These are phyloP conservation scores for Corella eumyota DNA, from an alignment of 23 tunicate species.

Conservation along the genomic window DNA sequence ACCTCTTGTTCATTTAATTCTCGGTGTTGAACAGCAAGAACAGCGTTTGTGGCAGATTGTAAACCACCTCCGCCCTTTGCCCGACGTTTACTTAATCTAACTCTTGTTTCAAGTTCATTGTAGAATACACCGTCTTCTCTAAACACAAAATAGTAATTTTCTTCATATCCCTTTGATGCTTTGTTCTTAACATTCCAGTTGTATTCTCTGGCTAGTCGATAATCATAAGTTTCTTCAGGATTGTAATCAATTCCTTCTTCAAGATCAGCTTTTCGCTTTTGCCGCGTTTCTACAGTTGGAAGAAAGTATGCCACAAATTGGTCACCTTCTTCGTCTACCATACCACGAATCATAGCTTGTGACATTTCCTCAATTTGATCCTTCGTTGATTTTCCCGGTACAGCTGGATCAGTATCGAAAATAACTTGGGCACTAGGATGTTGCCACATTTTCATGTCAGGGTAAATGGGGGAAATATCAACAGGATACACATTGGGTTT, in stretches of 20 bases:
- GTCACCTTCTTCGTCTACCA: constrained; percentile 97
- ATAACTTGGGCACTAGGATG: constrained; percentile 99
- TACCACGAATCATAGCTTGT: constrained; percentile 99
- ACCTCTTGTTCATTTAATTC: constrained; percentile 66
- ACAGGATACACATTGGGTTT: constrained; percentile 89
- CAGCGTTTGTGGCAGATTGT: constrained; percentile 78
- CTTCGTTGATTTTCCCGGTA: constrained; percentile 21
- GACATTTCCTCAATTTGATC: constrained; percentile 94
- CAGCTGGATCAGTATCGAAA: constrained; percentile 94
- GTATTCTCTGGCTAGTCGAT: constrained; percentile 90
- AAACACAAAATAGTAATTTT: constrained; percentile 84
- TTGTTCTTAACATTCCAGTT: constrained; percentile 99
- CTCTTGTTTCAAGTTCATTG: constrained; percentile 96
- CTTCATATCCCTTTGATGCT: constrained; percentile 98
- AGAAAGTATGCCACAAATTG: constrained; percentile 98
- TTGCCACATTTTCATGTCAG: constrained; percentile 99
- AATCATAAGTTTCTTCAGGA: constrained; percentile 87
- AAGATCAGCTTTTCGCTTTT: constrained; percentile 56
- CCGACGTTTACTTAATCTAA: constrained; percentile 81
- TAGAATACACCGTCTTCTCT: constrained; percentile 89
- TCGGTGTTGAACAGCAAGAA: constrained; percentile 79
- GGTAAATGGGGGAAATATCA: constrained; percentile 80
- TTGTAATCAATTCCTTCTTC: constrained; percentile 71
- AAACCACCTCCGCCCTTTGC: constrained; percentile 87
- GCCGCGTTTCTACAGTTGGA: constrained; percentile 72